Evolutionary conservation across 2,888 invertebrate species (phyloP), one percentile per base, ranked within the genome.

Genomic region (Drosophila pseudotalamancana): DNA sequence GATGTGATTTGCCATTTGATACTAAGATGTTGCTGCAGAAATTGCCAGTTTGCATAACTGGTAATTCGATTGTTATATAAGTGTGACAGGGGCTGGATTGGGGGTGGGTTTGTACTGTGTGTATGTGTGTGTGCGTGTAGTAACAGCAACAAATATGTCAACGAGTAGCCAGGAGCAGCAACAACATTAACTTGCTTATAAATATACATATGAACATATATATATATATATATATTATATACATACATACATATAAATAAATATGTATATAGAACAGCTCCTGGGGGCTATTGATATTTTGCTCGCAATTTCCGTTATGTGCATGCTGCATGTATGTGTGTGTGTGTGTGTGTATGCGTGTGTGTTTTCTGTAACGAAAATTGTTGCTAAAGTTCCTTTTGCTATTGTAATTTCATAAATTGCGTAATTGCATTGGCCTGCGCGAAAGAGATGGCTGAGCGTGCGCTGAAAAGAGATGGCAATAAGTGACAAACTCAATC

Each of bases 351-450:
- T 50, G 49, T 49, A 32, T 61, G 43, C 51, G 23, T 21, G 19
- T 57, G 46, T 25, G 34, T 6, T n/a, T 46, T 39, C n/a, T 61
- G 59, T 70, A 60, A 57, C 50, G 57, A 54, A 73, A 66, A 73
- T 60, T 72, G 80, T 71, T 67, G 61, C 65, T 37, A 55, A 80
- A 80, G 70, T 73, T 64, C 74, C 63, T n/a, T 61, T 60, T 72
- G 65, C 60, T 54, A 63, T 84, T 45, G 64, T 74, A 84, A 79
- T 84, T 80, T 77, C 65, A 83, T 77, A 83, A 79, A 76, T 78
- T 76, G 59, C 72, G 77, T 80, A 83, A 78, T 78, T 83, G 80
- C 77, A 78, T 73, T 77, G 50, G 18, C 6, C 32, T 14, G 37
- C 16, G 18, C 40, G 50, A 14, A 19, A 23, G 19, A 18, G 32